Conservation (phyloP, 1,140 invertebrate genomes). For the Drosophila ficusphila region DNA sequence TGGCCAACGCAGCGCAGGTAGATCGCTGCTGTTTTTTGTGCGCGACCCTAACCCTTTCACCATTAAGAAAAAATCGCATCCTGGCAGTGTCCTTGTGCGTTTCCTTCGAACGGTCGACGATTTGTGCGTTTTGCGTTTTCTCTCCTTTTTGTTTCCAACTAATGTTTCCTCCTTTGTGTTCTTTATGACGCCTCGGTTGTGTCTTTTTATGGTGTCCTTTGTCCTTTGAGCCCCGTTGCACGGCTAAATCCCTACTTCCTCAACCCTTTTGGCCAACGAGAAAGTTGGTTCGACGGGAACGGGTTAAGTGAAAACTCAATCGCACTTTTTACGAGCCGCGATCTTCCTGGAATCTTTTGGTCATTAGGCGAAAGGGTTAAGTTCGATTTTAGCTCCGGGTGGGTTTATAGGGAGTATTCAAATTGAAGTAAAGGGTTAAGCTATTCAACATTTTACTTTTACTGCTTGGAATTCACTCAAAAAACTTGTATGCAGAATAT, state of each 20-base stretch:
- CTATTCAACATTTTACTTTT: conserved; percentile 2
- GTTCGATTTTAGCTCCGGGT: conserved; percentile 8
- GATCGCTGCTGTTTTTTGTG: conserved; percentile 52
- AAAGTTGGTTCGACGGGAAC: conserved; percentile 50
- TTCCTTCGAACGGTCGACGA: conserved; percentile 39
- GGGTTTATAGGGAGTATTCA: conserved; percentile 27
- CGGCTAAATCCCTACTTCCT: conserved; percentile 49
- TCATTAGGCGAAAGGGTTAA: conserved; percentile 62
- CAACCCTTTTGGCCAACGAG: conserved; percentile 55
- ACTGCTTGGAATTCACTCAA: not conserved
- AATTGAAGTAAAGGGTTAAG: conserved; percentile 11
- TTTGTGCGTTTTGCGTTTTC: conserved; percentile 12
- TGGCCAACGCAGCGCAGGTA: conserved; percentile 23
- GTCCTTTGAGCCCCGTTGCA: conserved; percentile 42
- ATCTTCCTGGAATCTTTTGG: conserved; percentile 44
- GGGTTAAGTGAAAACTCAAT: conserved; percentile 52
- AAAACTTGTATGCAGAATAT: not conserved
- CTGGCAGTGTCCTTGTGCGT: conserved; percentile 49
- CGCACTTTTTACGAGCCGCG: conserved; percentile 59
- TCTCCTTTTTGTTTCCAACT: conserved; percentile 64
- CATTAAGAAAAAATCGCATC: conserved; percentile 67
- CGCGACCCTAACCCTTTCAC: conserved; percentile 64
- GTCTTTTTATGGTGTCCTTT: conserved; percentile 66
- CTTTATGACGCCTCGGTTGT: conserved; percentile 71
- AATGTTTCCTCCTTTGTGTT: conserved; percentile 68